Base-by-base conservation (phyloP, 2,888 invertebrate genomes). In the Eupithecia subfuscata region DNA sequence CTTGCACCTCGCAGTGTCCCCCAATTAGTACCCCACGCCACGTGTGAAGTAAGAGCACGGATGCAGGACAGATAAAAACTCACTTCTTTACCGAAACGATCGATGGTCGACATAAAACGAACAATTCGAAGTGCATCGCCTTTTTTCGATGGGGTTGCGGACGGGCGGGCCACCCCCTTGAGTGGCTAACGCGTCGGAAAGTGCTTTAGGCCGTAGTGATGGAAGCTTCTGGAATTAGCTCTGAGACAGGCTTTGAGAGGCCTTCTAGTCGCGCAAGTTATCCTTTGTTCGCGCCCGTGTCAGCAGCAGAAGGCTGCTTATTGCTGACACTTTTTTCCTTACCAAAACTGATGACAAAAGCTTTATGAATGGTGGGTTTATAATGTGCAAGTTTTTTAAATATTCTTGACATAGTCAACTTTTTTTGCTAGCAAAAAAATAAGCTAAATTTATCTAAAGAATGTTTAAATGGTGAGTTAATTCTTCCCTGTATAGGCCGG, bases 71-170 rank as follows among this genome's bases (percentile, higher is more conserved):
- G 91, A 92, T 92, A 92, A 91, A 91, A 93, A 92, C 90, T 91
- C 92, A 89, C 90, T 92, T 92, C 92, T 93, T 93, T 90, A 89
- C 91, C 88, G 91, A 90, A 92, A 90, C 94, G 94, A 94, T 95
- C 95, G 94, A 95, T 95, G 87, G 91, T 89, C 90, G 92, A 92
- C 94, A 93, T 88, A 95, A 95, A 95, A 95, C 91, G 94, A 93
- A 94, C 94, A 94, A 93, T 93, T 89, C 88, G 88, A 92, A 92
- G 92, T 93, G 92, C 92, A 94, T 93, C 92, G 94, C 94, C 93
- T 93, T 94, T 95, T 94, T 94, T 93, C 92, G 91, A 94, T 88
- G 87, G 85, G 86, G 85, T 85, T 25, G 84, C 85, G 82, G 89
- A 60, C 85, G 85, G 87, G 90, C 87, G 88, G 90, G 88, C 88